Conservation (phyloP, 2,797 vertebrate species). For the Florisuga fusca region DNA sequence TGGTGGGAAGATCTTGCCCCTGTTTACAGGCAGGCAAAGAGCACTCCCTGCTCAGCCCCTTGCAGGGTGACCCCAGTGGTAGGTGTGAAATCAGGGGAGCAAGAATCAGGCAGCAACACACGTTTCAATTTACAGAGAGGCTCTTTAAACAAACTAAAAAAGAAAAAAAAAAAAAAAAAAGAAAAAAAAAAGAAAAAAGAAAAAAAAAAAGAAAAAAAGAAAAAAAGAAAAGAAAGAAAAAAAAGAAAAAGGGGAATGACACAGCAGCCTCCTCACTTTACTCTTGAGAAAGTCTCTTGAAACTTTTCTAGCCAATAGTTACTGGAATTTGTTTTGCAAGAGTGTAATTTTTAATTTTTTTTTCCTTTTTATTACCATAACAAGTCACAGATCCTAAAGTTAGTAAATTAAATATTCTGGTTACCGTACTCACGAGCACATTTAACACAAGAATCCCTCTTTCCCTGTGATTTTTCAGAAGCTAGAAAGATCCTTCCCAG, state of each 20-base stretch:
- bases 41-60: not conserved
- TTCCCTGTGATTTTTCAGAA: not conserved
- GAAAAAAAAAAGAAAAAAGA: no score
- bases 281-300: not conserved
- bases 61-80: not conserved
- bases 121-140: not conserved
- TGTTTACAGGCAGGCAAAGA: not conserved
- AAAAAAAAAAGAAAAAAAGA: not conserved
- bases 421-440: not conserved
- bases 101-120: not conserved
- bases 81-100: not conserved
- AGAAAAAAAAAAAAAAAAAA: no score
- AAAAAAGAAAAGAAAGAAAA: not conserved
- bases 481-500: not conserved
- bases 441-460: not conserved
- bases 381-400: not conserved
- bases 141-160: not conserved
- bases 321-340: constrained; percentile 31
- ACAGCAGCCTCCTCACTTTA: not conserved
- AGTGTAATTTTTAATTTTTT: not conserved
- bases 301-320: not conserved
- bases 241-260: not conserved
- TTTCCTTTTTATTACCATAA: not conserved
- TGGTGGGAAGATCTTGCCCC: not conserved
- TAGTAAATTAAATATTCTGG: not conserved